Base-by-base conservation (phyloP, 2,113 vertebrate species). In the Tricholaema leucomelas region DNA sequence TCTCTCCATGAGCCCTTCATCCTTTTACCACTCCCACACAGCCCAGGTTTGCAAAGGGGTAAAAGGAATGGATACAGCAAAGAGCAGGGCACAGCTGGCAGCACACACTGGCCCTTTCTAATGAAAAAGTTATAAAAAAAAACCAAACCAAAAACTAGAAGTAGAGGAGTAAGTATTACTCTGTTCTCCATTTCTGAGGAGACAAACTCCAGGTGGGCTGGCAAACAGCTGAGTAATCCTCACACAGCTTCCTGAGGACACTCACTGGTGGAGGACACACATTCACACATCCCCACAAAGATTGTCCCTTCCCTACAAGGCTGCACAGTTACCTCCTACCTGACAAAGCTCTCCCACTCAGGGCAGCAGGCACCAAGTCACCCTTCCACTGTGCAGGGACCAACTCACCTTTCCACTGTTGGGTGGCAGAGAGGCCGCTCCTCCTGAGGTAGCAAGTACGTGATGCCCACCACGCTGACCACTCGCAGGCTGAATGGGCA, bases 381-480 rank as follows among this genome's bases (percentile, higher is more conserved):
- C 55, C 6, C 36, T 10, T 0, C 13, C 12, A 48, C 19, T 6
- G 36, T 50, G 50, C 28, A 1, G 0, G 44, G 52, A 24, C 24
- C n/a, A 40, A 40, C 97, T 84, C 96, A 99, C 99, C 99, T 98
- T 96, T 99, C 99, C 88, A 99, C 99, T 6, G 98, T 98, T 2
- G 99, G 98, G 88, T 99, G 99, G 97, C 99, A 99, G 86, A 99
- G 98, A 48, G 99, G 99, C 82, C 98, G 96, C 85, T 99, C 99
- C 72, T 99, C 98, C 97, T 99, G 99, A 91, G 99, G 99, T 96
- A 99, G 97, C 96, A 99, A 97, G 97, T 99, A 99, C 4, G 99
- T 99, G 90, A 99, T 99, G 50, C 99, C 99, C 90, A 99, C 99
- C 25, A 99, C 99, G 61, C 99, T 99, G 54, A 99, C 99, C 94